These are phyloP conservation scores for Pantherophis vulpinus DNA, from an alignment of 2,797 vertebrate species.

Conservation along the genomic window DNA sequence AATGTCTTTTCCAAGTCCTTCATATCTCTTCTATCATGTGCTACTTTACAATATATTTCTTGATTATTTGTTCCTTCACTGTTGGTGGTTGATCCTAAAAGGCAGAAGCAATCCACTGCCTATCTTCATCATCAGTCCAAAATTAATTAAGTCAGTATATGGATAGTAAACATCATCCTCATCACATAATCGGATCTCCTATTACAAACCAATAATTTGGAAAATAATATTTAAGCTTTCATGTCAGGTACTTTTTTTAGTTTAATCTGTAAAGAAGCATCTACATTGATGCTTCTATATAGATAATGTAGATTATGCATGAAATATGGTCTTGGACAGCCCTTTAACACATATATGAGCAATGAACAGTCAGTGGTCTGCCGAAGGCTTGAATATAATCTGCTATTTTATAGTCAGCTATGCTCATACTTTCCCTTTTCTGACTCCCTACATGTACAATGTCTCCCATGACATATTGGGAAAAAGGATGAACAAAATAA, in stretches of 20 bases:
- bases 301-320: not conserved
- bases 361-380: not conserved
- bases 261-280: not conserved
- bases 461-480: not conserved
- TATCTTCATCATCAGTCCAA: not conserved
- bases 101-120: not conserved
- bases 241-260: not conserved
- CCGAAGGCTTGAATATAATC: not conserved
- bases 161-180: no score
- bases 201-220: not conserved
- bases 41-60: not conserved
- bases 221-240: not conserved
- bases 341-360: not conserved
- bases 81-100: not conserved
- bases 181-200: not conserved
- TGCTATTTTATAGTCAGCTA: not conserved
- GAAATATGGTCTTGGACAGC: not conserved
- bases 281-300: not conserved
- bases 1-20: not conserved
- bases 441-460: not conserved
- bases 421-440: not conserved
- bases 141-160: not conserved
- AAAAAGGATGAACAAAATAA: not conserved
- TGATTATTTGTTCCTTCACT: not conserved
- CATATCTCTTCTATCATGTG: not conserved